Percentiles rank a stretch among this genome's conserved stretches.
Conservation (phyloP, 2,113 vertebrate species). For the Scartelaos histophorus region DNA sequence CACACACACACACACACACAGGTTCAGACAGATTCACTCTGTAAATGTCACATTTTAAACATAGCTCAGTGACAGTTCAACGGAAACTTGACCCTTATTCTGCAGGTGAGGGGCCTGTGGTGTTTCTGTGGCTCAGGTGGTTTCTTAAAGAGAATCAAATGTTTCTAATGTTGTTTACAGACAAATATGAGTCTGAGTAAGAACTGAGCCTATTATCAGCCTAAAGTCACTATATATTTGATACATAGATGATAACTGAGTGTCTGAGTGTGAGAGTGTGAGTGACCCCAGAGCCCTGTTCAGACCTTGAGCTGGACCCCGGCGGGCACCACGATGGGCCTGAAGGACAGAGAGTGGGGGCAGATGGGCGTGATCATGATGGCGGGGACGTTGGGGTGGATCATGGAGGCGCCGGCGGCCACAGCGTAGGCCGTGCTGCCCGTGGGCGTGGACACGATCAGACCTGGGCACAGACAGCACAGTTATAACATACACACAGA, state of each 20-base stretch:
- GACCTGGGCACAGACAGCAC: constrained; percentile 56
- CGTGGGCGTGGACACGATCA: constrained; percentile 82
- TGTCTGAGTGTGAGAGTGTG: too few species aligned
- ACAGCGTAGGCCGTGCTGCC: constrained; percentile 82
- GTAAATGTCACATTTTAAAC: too few species aligned
- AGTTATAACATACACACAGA: neutral
- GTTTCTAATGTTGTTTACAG: too few species aligned
- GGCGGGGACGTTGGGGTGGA: constrained; percentile 83
- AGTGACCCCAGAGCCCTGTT: neutral
- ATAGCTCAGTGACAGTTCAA: too few species aligned
- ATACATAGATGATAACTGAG: too few species aligned
- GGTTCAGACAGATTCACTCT: neutral
- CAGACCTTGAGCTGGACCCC: constrained; percentile 80
- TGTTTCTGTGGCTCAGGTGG: too few species aligned
- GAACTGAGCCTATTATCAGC: too few species aligned
- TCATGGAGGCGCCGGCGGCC: constrained; percentile 83
- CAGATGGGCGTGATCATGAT: constrained; percentile 86
- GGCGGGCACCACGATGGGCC: constrained; percentile 82
- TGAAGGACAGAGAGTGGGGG: constrained; percentile 83
- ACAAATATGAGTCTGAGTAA: too few species aligned
- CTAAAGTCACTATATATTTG: too few species aligned
- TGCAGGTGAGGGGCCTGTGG: too few species aligned
- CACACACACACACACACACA: neutral
- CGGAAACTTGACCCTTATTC: too few species aligned
- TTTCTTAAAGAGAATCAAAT: too few species aligned